Percentiles rank a stretch among this genome's conserved stretches.
These are phyloP conservation scores for Gadopsis marmoratus DNA, from an alignment of 2,797 vertebrate species.

Conservation along the genomic window DNA sequence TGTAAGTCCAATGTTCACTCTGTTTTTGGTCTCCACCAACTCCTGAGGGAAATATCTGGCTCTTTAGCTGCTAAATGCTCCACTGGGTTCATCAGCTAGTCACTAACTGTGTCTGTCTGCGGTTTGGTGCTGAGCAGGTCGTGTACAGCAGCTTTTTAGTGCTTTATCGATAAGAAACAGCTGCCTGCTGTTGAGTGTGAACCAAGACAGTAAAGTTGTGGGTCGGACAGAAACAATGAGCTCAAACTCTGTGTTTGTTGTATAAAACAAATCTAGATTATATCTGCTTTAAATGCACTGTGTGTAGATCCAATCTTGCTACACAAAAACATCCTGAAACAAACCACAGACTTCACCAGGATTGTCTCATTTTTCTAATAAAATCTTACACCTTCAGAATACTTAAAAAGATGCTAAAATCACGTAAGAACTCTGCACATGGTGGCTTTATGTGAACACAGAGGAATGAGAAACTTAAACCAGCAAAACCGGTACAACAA, in stretches of 20 bases:
- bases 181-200: no score
- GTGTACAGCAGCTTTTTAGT: no score
- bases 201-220: no score
- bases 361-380: neutral
- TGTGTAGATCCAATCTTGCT: neutral
- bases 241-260: no score
- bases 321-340: neutral
- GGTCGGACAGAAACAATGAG: no score
- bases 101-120: neutral
- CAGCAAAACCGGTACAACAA: neutral
- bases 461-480: neutral
- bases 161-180: no score
- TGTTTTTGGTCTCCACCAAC: constrained; percentile 2
- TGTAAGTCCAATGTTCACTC: neutral
- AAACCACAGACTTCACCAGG: neutral
- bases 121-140: no score
- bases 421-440: neutral
- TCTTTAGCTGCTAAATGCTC: neutral
- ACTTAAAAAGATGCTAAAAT: neutral
- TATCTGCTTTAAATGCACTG: neutral
- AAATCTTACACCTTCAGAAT: neutral
- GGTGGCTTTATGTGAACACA: neutral
- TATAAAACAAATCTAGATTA: neutral
- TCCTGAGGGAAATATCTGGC: neutral
- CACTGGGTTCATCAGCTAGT: neutral